Evolutionary conservation across 2,797 vertebrate species (phyloP).

Genomic region (Macrochelys suwanniensis): DNA sequence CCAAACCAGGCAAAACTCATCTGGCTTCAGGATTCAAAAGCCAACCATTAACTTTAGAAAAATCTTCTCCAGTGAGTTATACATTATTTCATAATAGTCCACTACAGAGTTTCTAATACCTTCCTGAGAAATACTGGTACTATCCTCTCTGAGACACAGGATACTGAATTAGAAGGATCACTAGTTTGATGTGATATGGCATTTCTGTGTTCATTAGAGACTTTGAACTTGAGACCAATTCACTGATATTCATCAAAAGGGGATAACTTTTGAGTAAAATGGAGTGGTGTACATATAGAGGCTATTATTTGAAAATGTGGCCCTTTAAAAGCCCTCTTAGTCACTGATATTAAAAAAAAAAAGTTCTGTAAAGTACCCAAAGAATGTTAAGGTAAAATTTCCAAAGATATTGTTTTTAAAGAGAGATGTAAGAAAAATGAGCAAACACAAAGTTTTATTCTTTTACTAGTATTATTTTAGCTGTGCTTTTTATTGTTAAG

Average conservation of each 20-base stretch:
- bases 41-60: background rate
- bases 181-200: background rate
- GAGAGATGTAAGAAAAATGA: background rate
- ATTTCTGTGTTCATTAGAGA: background rate
- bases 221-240: background rate
- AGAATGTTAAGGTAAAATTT: background rate
- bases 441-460: background rate
- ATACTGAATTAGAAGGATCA: background rate
- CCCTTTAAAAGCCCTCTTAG: background rate
- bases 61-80: background rate
- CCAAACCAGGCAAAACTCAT: background rate
- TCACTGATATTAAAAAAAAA: background rate
- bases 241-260: background rate
- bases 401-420: background rate
- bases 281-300: background rate
- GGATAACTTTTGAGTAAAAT: background rate
- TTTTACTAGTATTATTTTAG: background rate
- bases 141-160: background rate
- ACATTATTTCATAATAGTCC: background rate
- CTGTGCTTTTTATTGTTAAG: background rate
- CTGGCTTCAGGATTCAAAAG: background rate
- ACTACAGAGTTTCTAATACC: background rate
- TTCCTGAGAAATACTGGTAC: background rate
- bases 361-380: background rate
- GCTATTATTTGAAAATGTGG: background rate